A percentile compares a stretch with the other conserved stretches of the same genome.
Evolutionary conservation across 2,797 vertebrate genomes (phyloP).

Genomic region (Merluccius polli): DNA sequence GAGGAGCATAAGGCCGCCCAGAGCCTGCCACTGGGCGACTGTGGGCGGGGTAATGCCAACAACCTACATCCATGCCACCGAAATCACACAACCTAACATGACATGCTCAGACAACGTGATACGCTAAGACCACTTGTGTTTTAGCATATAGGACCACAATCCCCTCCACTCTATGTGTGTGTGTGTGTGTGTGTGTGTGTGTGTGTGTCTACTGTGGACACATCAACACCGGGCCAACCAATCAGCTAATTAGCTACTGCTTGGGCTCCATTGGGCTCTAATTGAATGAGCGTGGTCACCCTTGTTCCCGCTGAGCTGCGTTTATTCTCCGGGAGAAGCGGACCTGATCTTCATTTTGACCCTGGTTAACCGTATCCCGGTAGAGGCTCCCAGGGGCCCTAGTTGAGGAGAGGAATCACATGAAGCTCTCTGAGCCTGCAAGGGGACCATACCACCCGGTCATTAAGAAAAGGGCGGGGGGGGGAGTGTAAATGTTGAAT

Average conservation of each 20-base stretch:
- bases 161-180: not conserved
- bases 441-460: slow-evolving; percentile 60
- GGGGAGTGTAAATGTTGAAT: slow-evolving; percentile 45
- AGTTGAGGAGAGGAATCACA: slow-evolving; percentile 56
- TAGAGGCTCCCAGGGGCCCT: slow-evolving; percentile 38
- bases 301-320: slow-evolving; percentile 35
- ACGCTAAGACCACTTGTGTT: not conserved
- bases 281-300: slow-evolving; percentile 42
- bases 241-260: slow-evolving; percentile 51
- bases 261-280: slow-evolving; percentile 43
- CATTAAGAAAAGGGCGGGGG: slow-evolving; percentile 54
- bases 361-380: slow-evolving; percentile 62
- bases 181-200: not conserved
- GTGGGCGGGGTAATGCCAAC: too few relatives aligned
- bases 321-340: slow-evolving; percentile 34
- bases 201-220: not conserved
- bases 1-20: too few relatives aligned
- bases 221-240: slow-evolving; percentile 24
- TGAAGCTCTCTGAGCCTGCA: slow-evolving; percentile 53
- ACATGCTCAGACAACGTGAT: not conserved
- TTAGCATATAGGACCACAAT: not conserved
- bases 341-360: slow-evolving; percentile 44
- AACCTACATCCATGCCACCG: too few relatives aligned
- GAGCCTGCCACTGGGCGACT: too few relatives aligned
- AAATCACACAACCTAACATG: not conserved